A percentile compares a stretch with the other conserved stretches of the same genome.
Evolutionary conservation across 2,797 vertebrate species (phyloP).

Genomic region (Phrynocephalus vlangalii): DNA sequence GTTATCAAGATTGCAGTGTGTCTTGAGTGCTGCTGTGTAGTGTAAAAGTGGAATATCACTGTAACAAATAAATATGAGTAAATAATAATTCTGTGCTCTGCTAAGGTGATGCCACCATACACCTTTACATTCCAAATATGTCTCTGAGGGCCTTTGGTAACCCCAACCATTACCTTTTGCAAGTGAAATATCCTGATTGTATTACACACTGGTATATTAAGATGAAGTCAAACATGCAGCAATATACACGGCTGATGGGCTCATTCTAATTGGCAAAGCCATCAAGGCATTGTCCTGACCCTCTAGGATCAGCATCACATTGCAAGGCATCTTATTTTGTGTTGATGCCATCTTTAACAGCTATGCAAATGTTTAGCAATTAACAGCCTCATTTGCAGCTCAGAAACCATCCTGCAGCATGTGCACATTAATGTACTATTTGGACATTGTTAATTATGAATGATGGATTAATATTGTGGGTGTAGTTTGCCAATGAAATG

Average conservation of each 20-base stretch:
- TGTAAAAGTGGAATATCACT: too few relatives aligned
- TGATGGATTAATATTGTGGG: constrained; percentile 38
- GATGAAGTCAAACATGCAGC: neutral
- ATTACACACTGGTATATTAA: neutral
- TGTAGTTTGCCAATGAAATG: constrained; percentile 22
- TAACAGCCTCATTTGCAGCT: constrained; percentile 1
- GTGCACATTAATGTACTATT: constrained; percentile 27
- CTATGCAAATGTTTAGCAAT: constrained; percentile 8
- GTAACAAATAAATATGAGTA: too few relatives aligned
- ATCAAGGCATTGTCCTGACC: neutral
- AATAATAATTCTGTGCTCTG: neutral
- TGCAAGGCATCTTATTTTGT: neutral
- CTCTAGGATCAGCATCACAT: neutral
- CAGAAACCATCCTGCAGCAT: neutral
- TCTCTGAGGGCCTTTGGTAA: neutral
- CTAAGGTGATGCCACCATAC: neutral
- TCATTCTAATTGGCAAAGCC: constrained; percentile 8
- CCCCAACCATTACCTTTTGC: neutral
- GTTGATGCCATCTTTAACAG: neutral
- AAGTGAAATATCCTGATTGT: neutral
- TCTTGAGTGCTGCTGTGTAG: too few relatives aligned
- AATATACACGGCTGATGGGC: neutral
- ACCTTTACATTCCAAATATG: neutral
- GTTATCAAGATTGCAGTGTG: too few relatives aligned
- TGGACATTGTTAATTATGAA: constrained; percentile 23